A percentile compares a stretch with the other conserved stretches of the same genome.
Evolutionary conservation across 2,113 vertebrate genomes (phyloP).

Genomic region (Osmerus mordax): DNA sequence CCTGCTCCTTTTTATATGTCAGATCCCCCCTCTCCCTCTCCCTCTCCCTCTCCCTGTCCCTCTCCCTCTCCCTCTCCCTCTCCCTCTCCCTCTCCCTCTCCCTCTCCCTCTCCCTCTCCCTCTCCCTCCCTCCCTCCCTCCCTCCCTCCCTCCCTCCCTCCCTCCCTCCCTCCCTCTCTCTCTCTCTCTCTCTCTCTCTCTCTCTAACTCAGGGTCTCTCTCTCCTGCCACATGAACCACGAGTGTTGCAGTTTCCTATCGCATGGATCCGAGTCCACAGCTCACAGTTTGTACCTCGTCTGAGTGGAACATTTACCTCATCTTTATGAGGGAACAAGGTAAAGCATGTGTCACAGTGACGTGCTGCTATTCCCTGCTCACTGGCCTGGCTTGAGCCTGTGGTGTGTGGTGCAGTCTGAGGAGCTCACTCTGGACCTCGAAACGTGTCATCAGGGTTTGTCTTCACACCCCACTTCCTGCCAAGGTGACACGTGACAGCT

Average conservation of each 20-base stretch:
- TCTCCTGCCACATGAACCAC: background rate
- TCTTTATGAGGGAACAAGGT: background rate
- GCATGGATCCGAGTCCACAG: background rate
- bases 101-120: background rate
- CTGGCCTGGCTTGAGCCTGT: too few relatives aligned
- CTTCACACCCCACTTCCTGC: background rate
- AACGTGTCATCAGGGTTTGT: background rate
- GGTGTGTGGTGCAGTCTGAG: too few relatives aligned
- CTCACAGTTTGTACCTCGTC: background rate
- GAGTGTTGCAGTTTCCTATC: too few relatives aligned
- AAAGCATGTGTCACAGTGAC: background rate
- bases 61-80: background rate
- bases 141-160: background rate
- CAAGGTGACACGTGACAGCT: constrained; percentile 13
- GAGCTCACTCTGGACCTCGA: too few relatives aligned
- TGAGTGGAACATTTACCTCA: background rate
- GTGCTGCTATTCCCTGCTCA: too few relatives aligned
- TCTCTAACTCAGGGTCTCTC: background rate
- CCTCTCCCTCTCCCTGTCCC: background rate
- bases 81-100: background rate
- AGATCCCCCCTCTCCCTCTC: background rate
- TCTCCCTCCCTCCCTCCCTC: background rate
- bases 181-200: background rate
- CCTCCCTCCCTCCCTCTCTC: background rate
- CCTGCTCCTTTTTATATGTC: constrained; percentile 6